Evolutionary conservation across 2,888 invertebrate species (phyloP), one percentile per base, ranked within the genome.

Genomic region (Camptogramma bilineatum): DNA sequence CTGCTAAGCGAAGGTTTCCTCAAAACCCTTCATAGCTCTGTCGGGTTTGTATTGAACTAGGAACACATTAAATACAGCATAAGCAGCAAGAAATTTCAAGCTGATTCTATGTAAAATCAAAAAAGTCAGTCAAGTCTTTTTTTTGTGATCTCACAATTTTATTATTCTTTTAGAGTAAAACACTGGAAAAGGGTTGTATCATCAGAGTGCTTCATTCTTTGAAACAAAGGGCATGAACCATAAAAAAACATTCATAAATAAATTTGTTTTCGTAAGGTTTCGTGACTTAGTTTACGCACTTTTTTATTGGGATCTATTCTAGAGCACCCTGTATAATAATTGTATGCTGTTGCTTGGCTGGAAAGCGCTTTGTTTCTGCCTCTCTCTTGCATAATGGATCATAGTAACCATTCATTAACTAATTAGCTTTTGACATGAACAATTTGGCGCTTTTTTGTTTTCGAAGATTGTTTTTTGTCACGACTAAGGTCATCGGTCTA

Each of bases 351-450:
- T 17, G 39, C 31, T 50, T 17, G 42, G 34, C 74, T 68, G 64
- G 73, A 75, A 73, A 78, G 78, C 73, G 67, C 70, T 64, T 69
- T 72, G 70, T 16, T 70, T 54, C 64, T 69, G 24, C 76, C 74
- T 77, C 74, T 79, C 78, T 77, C 75, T 77, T 73, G 73, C 66
- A 73, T 73, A 80, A 80, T 75, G 75, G 75, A 63, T 56, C 55
- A 52, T 55, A 57, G 19, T 5, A 48, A 42, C 55, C 53, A 52
- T 73, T 73, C 67, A 68, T 70, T 63, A 64, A 39, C 47, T 64
- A 67, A 70, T 70, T 69, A 66, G 53, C 64, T 69, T 66, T 62
- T 64, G 64, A 61, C 60, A 60, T 53, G 52, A 60, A 47, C 47
- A 28, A 53, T 42, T 24, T 52, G 16, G 24, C 39, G 52, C 21